Percentiles rank a stretch among this genome's conserved stretches.
Conservation (phyloP, 2,113 vertebrate species). For the Rhinopithecus roxellana region DNA sequence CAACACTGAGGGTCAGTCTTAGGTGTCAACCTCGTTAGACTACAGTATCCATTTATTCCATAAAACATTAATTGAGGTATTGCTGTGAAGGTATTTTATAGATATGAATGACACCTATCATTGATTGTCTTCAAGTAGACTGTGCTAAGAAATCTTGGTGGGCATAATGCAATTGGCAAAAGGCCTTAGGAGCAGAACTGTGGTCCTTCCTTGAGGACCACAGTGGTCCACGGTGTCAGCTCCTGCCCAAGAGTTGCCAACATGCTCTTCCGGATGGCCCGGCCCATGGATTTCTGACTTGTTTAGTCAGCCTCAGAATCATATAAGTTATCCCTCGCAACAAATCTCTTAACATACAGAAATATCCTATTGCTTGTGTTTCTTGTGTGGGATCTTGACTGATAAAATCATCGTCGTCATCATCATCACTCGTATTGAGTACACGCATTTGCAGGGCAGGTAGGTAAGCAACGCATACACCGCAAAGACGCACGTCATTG, state of each 20-base stretch:
- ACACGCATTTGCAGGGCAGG: too few relatives aligned
- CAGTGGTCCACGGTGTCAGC: accelerated
- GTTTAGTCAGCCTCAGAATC: background rate
- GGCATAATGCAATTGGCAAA: background rate
- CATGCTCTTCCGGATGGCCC: background rate
- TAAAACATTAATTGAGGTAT: background rate
- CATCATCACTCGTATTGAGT: too few relatives aligned
- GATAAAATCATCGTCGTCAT: too few relatives aligned
- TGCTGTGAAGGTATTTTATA: background rate
- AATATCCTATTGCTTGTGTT: background rate
- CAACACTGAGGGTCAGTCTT: background rate
- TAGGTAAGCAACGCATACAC: accelerated
- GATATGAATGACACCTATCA: background rate
- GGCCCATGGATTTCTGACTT: background rate
- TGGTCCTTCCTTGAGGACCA: background rate
- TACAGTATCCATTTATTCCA: background rate
- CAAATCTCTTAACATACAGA: background rate
- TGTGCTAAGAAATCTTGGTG: background rate
- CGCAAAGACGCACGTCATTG: background rate
- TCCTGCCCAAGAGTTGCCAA: background rate
- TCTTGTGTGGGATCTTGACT: background rate
- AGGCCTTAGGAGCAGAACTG: background rate
- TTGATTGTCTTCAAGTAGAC: background rate
- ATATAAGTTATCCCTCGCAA: background rate
- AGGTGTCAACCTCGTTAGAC: background rate